These are phyloP conservation scores for Penaeus indicus DNA, from an alignment of 1,140 invertebrate genomes.

Conservation along the genomic window DNA sequence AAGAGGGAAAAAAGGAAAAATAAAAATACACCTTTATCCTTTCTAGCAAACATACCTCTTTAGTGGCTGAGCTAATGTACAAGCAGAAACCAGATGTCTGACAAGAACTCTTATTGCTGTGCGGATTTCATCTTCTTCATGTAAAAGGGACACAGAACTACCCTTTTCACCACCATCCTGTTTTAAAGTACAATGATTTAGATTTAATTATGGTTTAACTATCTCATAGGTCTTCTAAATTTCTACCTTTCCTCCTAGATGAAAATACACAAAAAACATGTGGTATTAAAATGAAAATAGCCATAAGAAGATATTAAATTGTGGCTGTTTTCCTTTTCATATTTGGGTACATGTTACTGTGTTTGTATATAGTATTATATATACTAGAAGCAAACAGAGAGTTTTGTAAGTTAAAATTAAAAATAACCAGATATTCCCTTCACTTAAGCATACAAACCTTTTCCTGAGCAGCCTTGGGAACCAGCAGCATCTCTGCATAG, in stretches of 20 bases:
- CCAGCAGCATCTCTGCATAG: slow-evolving; percentile 75
- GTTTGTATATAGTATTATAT: too few species aligned
- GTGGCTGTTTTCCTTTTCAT: too few species aligned
- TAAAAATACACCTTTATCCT: neutral
- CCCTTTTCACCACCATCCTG: slow-evolving; percentile 66
- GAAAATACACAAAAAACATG: too few species aligned
- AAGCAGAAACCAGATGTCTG: slow-evolving; percentile 69
- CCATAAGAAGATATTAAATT: too few species aligned
- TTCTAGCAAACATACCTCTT: slow-evolving; percentile 67
- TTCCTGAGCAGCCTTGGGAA: slow-evolving; percentile 70
- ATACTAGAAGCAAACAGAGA: too few species aligned
- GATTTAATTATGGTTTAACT: too few species aligned
- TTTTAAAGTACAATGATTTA: neutral
- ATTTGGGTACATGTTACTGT: too few species aligned
- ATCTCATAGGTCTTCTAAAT: neutral
- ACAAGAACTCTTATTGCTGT: slow-evolving; percentile 69
- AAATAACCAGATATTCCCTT: neutral
- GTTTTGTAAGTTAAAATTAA: neutral
- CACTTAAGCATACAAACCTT: slow-evolving; percentile 24
- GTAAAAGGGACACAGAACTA: slow-evolving; percentile 67
- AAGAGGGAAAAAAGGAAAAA: neutral
- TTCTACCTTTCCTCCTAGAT: neutral
- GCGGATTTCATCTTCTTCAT: slow-evolving; percentile 69
- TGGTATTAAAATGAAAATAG: too few species aligned
- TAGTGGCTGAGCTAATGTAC: slow-evolving; percentile 71